Conservation (phyloP, 2,113 vertebrate species). For the Myiozetetes cayanensis region DNA sequence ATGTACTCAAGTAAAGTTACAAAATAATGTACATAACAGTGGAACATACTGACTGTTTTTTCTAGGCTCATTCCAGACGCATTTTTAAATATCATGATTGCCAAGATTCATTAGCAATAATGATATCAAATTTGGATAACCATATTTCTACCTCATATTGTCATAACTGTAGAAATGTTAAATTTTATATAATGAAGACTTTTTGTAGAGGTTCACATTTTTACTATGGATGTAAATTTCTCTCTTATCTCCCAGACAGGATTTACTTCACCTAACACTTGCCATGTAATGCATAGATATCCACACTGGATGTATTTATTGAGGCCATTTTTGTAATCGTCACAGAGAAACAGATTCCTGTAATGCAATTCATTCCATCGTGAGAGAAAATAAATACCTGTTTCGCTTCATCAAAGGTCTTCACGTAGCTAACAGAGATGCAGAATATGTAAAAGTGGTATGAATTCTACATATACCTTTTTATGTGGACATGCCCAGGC, state of each 20-base stretch:
- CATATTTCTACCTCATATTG: background rate
- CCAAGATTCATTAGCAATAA: background rate
- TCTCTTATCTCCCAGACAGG: background rate
- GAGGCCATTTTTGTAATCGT: background rate
- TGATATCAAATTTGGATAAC: background rate
- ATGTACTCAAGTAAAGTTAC: background rate
- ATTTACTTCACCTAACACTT: background rate
- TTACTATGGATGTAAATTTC: background rate
- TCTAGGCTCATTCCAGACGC: background rate
- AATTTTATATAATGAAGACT: background rate
- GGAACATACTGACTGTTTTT: background rate
- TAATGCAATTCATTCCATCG: background rate
- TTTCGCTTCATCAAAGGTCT: background rate
- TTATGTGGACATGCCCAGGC: background rate
- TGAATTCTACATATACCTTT: background rate
- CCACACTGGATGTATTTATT: background rate
- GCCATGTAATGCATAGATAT: background rate
- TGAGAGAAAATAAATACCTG: background rate
- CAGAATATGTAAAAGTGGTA: background rate
- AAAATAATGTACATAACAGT: background rate
- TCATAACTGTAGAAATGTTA: background rate
- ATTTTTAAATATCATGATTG: background rate
- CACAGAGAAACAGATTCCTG: background rate
- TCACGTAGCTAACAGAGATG: background rate
- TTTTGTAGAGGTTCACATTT: background rate